Evolutionary conservation across 2,888 invertebrate species (phyloP), one percentile per base, ranked within the genome.

Genomic region (Acanthococcus lagerstroemiae): DNA sequence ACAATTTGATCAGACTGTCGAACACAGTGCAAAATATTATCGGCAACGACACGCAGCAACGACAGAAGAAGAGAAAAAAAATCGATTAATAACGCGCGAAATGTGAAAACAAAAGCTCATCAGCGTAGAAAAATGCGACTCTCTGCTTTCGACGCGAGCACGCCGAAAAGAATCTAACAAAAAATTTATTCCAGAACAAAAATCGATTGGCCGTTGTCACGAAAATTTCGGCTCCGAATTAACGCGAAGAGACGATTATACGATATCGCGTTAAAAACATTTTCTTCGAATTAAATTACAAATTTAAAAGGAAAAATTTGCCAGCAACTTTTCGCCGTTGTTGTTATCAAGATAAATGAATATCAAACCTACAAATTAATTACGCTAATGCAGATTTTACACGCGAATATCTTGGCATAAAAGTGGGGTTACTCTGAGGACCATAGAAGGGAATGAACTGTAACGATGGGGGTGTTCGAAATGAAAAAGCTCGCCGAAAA

Each of bases 311-410:
- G 7, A 58, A 45, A 58, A 58, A n/a, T 58, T 58, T 12, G 45
- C 46, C 4, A 46, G 46, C 26, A 25, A 45, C 45, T 58, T 46
- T 19, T 17, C 19, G 7, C 17, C 45, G 24, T 57, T 56, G 30
- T 26, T 44, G 9, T n/a, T 58, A 58, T 58, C 58, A 58, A 58
- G 46, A 58, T 58, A 58, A 58, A 58, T 58, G 58, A 58, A 58
- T 58, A 58, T 58, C 58, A 58, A 58, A 58, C 45, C 58, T 58
- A 58, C 37, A 58, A 58, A 58, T 58, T 58, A 58, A 58, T 58
- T 58, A 58, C 58, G 58, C 45, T 58, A 58, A 58, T 58, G 58
- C 58, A 58, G 58, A 58, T 58, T 58, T 58, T 58, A 58, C 58
- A 58, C 58, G 58, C 58, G 48, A 58, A 58, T 58, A 58, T 58